These are phyloP conservation scores for Sciurus vulgaris DNA, from an alignment of 2,797 vertebrate species.

Conservation along the genomic window DNA sequence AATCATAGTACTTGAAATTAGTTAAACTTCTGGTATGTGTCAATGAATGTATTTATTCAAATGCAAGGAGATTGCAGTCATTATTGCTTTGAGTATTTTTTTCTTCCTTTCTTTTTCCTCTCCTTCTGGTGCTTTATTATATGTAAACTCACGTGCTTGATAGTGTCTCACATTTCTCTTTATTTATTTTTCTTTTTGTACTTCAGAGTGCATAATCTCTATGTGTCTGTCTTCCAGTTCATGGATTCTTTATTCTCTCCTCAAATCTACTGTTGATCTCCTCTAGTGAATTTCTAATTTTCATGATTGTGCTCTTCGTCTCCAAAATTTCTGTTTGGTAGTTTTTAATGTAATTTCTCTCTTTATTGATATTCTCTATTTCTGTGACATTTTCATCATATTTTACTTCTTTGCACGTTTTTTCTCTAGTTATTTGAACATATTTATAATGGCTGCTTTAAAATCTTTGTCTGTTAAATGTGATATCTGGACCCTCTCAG, in stretches of 20 bases:
- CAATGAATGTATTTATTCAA: not conserved
- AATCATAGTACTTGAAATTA: not conserved
- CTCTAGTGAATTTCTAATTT: not conserved
- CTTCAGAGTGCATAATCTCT: not conserved
- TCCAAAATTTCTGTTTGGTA: slow-evolving; percentile 19
- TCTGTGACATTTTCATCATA: slow-evolving; percentile 6
- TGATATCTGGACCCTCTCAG: not conserved
- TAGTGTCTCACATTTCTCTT: not conserved
- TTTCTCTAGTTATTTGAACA: not conserved
- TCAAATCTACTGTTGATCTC: not conserved
- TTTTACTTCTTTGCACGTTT: not conserved
- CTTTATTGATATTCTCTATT: not conserved
- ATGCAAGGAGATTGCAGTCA: not conserved
- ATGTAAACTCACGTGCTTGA: not conserved
- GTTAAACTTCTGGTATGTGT: not conserved
- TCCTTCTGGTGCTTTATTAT: not conserved
- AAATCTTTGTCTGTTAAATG: not conserved
- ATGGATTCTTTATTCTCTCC: not conserved
- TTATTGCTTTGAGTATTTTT: not conserved
- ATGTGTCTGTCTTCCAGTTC: not conserved
- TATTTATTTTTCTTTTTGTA: slow-evolving; percentile 26
- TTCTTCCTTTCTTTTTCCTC: not conserved
- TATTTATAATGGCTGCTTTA: not conserved
- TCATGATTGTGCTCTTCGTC: not conserved
- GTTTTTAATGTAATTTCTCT: not conserved